phyloP scores from a whole-genome alignment of 2,888 invertebrate genomes.

The Corythucha ciliata region DNA sequence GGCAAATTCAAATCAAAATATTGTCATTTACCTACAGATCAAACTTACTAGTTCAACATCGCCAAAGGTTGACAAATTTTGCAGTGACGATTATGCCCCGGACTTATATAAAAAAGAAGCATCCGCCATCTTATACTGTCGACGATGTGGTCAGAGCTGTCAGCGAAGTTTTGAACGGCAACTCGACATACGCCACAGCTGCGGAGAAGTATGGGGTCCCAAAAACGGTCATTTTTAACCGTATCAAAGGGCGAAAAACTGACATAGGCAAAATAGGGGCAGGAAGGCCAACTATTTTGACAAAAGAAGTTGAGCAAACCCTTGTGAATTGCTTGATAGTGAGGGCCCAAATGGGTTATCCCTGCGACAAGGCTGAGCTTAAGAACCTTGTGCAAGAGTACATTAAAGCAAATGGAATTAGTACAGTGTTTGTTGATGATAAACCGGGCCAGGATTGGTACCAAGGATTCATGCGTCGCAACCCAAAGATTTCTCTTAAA shows the following conservation, averaged over 20 bases:
- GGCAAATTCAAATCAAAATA: too few relatives aligned
- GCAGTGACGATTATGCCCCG: too few relatives aligned
- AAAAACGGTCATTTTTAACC: too few relatives aligned
- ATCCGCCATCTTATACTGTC: background rate
- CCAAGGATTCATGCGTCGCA: conserved; percentile 29
- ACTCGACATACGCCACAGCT: conserved; percentile 1
- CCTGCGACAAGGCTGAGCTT: conserved; percentile 32
- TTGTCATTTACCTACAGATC: too few relatives aligned
- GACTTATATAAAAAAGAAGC: background rate
- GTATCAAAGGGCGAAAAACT: too few relatives aligned
- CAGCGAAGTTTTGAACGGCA: background rate
- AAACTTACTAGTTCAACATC: too few relatives aligned
- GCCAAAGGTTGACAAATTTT: too few relatives aligned
- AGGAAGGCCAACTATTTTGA: background rate
- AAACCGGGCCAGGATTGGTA: conserved; percentile 33
- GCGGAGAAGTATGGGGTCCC: conserved; percentile 6
- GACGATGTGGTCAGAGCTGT: background rate
- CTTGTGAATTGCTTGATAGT: conserved; percentile 28
- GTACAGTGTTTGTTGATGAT: conserved; percentile 33
- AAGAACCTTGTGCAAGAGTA: background rate
- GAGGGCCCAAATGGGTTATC: conserved; percentile 32
- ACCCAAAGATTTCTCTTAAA: conserved; percentile 32
- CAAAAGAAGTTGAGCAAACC: background rate
- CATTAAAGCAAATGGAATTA: background rate
- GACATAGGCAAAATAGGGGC: background rate